These are phyloP conservation scores for Tethya wilhelma DNA, from an alignment of 37 sponge, comb jelly and placozoan genomes.

Conservation along the genomic window DNA sequence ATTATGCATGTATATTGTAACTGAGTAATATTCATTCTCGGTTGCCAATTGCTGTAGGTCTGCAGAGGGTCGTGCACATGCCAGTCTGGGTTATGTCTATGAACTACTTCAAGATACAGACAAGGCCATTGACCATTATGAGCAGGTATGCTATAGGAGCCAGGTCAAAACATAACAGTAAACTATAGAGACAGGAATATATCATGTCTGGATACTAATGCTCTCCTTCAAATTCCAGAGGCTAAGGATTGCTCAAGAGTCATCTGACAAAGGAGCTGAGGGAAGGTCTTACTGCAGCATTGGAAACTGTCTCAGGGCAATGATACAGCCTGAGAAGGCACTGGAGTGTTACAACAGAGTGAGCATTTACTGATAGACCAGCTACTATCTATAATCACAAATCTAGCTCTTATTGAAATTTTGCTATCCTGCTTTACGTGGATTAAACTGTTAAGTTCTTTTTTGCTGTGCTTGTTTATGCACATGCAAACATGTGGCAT, in stretches of 20 bases:
- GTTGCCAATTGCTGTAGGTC: conserved; percentile 17
- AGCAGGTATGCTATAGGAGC: conserved; percentile 67
- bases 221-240: too few species aligned
- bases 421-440: too few species aligned
- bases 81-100: conserved; percentile 66
- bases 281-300: conserved; percentile 81
- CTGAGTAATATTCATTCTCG: neutral
- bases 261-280: conserved; percentile 60
- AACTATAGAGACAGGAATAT: too few species aligned
- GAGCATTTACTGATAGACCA: too few species aligned
- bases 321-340: conserved; percentile 79
- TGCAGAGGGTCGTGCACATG: conserved; percentile 55
- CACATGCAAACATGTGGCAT: too few species aligned
- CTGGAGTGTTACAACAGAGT: conserved; percentile 86
- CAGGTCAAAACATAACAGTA: too few species aligned
- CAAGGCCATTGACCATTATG: conserved; percentile 88
- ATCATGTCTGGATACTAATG: too few species aligned
- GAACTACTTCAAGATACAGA: conserved; percentile 80
- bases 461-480: too few species aligned
- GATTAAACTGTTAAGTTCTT: too few species aligned
- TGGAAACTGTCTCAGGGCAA: conserved; percentile 86
- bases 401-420: too few species aligned
- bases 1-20: neutral
- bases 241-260: conserved; percentile 63
- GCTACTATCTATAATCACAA: too few species aligned